Evolutionary conservation across 1,140 invertebrate species (phyloP), one percentile per base, ranked within the genome.

Genomic region (Acromyrmex charruanus): DNA sequence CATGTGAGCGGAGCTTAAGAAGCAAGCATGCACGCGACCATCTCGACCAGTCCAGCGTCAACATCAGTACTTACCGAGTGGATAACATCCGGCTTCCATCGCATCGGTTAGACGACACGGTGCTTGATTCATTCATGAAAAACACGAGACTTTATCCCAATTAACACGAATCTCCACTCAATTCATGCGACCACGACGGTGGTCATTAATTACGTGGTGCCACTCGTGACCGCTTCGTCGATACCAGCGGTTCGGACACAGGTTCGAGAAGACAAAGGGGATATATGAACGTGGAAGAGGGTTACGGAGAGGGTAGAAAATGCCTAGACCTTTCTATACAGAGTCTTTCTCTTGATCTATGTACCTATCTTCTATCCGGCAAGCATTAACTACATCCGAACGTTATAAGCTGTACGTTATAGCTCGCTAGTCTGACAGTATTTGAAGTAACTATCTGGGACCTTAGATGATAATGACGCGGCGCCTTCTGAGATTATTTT

Each of bases 71-170:
- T 44, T 44, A 44, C 84, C 53, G 39, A n/a, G n/a, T 9, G 49
- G 28, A 84, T 86, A 53, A 77, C 49, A 81, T 72, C 44, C 61
- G 61, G 66, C 84, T 59, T 9, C 58, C 72, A 80, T 87, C 85
- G 90, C 72, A 80, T 87, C 85, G 90, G 85, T 86, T 88, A 87
- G 81, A 81, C 87, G 88, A 88, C 86, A 84, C 61, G 71, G 77
- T 21, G 75, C 86, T 90, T 86, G 80, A 87, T 93, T 89, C 93
- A 93, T 94, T 93, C 93, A 92, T 93, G 91, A 94, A 93, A 93
- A 93, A 92, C 87, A 85, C 87, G 74, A 86, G 89, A 81, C 91
- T 93, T 93, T 91, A 92, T 91, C 89, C 92, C 88, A 93, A 93
- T 94, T 93, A 93, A 93, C 91, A 93, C 87, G 92, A 93, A 82